A percentile compares a stretch with the other conserved stretches of the same genome.
phyloP scores from a whole-genome alignment of 2,113 vertebrate species.

The Oncorhynchus tshawytscha region DNA sequence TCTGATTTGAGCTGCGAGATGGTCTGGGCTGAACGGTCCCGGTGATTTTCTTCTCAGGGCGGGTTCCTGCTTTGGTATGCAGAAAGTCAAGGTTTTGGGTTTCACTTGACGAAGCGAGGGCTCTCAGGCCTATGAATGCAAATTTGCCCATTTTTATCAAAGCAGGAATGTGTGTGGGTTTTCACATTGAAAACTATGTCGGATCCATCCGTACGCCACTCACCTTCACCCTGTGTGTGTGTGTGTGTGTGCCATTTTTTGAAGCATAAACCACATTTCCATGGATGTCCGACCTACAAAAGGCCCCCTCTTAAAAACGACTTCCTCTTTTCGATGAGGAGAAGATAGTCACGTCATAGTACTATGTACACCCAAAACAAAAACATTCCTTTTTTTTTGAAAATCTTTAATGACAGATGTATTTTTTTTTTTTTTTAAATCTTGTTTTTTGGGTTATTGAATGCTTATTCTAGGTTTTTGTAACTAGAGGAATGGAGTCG shows the following conservation, averaged over 20 bases:
- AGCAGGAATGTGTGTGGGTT: slow-evolving; percentile 59
- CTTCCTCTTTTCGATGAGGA: slow-evolving; percentile 48
- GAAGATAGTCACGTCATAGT: too few relatives aligned
- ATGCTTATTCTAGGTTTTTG: neutral
- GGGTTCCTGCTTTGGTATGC: slow-evolving; percentile 60
- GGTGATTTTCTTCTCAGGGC: slow-evolving; percentile 50
- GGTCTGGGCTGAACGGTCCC: slow-evolving; percentile 43
- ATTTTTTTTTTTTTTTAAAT: neutral
- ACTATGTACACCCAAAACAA: slow-evolving; percentile 54
- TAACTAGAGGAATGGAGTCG: neutral
- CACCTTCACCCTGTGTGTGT: slow-evolving; percentile 47
- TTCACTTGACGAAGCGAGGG: slow-evolving; percentile 60
- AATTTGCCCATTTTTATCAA: slow-evolving; percentile 68
- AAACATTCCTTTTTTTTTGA: slow-evolving; percentile 55
- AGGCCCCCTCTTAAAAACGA: slow-evolving; percentile 55
- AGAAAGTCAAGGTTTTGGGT: slow-evolving; percentile 66
- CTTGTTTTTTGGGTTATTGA: slow-evolving; percentile 10
- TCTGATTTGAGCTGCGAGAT: slow-evolving; percentile 42
- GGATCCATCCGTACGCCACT: slow-evolving; percentile 66
- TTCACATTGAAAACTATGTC: slow-evolving; percentile 65
- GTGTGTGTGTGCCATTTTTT: slow-evolving; percentile 14
- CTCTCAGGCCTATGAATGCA: slow-evolving; percentile 64
- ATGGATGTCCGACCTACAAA: slow-evolving; percentile 26
- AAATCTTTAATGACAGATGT: slow-evolving; percentile 38
- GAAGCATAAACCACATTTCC: slow-evolving; percentile 36